Conservation (phyloP, 2,888 invertebrate species). For the Orthosia gothica region DNA sequence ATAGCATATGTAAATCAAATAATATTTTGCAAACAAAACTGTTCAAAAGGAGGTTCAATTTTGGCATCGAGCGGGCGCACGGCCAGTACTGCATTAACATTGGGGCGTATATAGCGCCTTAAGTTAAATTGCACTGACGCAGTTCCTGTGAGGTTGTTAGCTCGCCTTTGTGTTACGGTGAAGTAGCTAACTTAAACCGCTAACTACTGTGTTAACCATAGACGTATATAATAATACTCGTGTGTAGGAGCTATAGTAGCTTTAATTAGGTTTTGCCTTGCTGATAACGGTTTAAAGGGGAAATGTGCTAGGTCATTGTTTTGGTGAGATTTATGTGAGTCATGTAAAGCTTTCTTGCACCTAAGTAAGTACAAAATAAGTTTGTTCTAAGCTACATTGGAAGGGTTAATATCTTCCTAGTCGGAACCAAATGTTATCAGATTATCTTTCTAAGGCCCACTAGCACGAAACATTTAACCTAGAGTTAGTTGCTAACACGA, state of each 20-base stretch:
- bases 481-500: too few relatives aligned
- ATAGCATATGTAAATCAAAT: too few relatives aligned
- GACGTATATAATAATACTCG: neutral
- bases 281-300: neutral
- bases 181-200: conserved; percentile 31
- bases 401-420: neutral
- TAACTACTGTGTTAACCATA: conserved; percentile 10
- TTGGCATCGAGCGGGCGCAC: too few relatives aligned
- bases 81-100: too few relatives aligned
- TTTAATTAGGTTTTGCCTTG: neutral
- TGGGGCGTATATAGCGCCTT: too few relatives aligned
- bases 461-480: too few relatives aligned
- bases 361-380: neutral
- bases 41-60: too few relatives aligned
- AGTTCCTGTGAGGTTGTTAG: conserved; percentile 17
- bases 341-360: too few relatives aligned
- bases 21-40: too few relatives aligned
- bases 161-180: conserved; percentile 37
- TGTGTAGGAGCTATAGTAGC: neutral
- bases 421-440: neutral
- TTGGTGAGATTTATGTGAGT: neutral
- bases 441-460: too few relatives aligned
- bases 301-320: conserved; percentile 3
- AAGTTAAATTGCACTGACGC: conserved; percentile 40
- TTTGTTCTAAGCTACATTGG: too few relatives aligned